Percentiles rank a stretch among this genome's conserved stretches.
Evolutionary conservation across 2,113 vertebrate species (phyloP).

Genomic region (Circaetus cinerascens): DNA sequence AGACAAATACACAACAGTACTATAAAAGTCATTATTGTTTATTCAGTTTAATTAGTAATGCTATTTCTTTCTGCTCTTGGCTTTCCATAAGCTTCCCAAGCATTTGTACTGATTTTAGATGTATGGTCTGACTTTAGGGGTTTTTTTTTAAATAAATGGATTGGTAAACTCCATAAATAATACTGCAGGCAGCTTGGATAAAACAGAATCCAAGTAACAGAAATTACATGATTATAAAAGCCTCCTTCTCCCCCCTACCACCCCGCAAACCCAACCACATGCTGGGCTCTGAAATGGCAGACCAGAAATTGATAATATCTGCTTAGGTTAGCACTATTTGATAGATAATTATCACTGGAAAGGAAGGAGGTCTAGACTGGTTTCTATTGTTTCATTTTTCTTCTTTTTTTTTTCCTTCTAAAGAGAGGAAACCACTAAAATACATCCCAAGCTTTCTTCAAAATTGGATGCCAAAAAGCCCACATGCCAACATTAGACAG

Average conservation of each 20-base stretch:
- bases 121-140: not conserved
- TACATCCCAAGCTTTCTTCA: not conserved
- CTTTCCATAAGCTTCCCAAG: not conserved
- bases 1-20: not conserved
- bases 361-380: not conserved
- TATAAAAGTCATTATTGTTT: not conserved
- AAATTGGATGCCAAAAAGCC: not conserved
- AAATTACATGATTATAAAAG: not conserved
- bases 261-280: not conserved
- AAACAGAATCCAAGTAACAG: not conserved
- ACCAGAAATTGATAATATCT: not conserved
- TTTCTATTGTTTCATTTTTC: not conserved
- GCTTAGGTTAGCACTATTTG: not conserved
- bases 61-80: not conserved
- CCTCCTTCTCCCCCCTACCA: rapidly evolving
- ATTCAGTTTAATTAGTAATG: not conserved
- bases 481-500: not conserved
- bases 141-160: not conserved
- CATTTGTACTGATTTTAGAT: not conserved
- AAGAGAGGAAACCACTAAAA: not conserved
- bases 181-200: not conserved
- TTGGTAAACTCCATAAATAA: not conserved
- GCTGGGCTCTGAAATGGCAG: not conserved
- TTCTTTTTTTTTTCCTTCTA: not conserved
- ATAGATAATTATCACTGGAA: not conserved